Conservation (phyloP, 2,797 vertebrate species). For the Argyrosomus regius region DNA sequence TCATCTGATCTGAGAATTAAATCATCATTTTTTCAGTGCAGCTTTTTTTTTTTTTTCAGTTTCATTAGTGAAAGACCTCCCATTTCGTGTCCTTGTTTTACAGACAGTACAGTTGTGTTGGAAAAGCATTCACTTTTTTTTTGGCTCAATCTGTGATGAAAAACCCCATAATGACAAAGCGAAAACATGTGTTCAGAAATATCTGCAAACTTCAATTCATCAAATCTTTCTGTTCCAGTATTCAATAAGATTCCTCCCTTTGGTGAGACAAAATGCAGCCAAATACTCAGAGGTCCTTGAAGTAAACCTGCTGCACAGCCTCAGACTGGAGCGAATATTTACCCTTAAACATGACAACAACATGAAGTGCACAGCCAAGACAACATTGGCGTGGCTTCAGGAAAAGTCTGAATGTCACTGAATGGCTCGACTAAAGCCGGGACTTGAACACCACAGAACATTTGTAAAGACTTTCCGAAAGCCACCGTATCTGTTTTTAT, state of each 20-base stretch:
- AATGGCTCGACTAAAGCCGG: neutral
- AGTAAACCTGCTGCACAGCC: neutral
- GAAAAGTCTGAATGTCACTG: constrained; percentile 19
- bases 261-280: neutral
- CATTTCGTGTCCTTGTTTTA: neutral
- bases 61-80: neutral
- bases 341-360: neutral
- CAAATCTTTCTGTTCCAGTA: neutral
- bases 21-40: neutral
- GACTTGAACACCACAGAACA: constrained; percentile 6
- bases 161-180: neutral
- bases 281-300: neutral
- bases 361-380: neutral
- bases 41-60: neutral
- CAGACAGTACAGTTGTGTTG: no score
- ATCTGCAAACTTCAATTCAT: neutral
- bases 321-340: neutral
- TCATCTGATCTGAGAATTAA: neutral
- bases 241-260: neutral
- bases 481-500: no score
- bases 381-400: neutral
- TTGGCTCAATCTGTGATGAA: neutral
- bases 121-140: neutral
- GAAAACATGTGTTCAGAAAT: neutral
- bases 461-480: constrained; percentile 18